Evolutionary conservation across 2,797 vertebrate species (phyloP).

Genomic region (Sebastes flavidus): DNA sequence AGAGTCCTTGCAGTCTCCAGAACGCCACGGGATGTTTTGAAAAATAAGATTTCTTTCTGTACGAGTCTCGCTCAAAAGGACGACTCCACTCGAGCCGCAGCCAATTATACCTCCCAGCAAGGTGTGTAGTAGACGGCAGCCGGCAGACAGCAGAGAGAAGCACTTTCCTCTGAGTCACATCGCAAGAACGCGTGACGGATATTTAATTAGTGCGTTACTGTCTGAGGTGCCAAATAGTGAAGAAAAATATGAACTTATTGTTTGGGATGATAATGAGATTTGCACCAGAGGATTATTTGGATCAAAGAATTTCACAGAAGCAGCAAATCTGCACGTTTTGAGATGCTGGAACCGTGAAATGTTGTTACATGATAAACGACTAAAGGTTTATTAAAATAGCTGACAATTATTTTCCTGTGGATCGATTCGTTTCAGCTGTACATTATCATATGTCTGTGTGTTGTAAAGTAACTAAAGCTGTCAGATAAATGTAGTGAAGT

Average conservation of each 20-base stretch:
- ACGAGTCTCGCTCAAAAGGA: conserved; percentile 5
- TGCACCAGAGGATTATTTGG: not conserved
- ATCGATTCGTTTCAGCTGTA: not conserved
- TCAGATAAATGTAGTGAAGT: not conserved
- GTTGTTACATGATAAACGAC: not conserved
- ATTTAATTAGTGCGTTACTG: conserved; percentile 13
- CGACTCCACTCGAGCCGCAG: conserved; percentile 6
- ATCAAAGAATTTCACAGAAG: not conserved
- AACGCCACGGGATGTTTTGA: conserved; percentile 26
- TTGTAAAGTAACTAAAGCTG: not conserved
- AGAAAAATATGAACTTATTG: not conserved
- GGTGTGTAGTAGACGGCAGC: not conserved
- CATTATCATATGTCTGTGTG: not conserved
- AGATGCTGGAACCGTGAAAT: not conserved
- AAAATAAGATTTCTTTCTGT: conserved; percentile 15
- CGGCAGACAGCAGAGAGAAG: not conserved
- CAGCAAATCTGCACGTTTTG: not conserved
- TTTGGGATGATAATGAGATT: not conserved
- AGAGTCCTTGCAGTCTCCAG: not conserved
- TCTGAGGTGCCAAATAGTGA: not conserved
- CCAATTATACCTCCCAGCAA: conserved; percentile 49
- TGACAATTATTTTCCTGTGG: not conserved
- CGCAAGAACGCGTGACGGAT: not conserved
- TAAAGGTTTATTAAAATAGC: not conserved
- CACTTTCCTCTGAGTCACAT: not conserved